These are phyloP conservation scores for Hydropsyche tenuis DNA, from an alignment of 1,140 invertebrate species.

Conservation along the genomic window DNA sequence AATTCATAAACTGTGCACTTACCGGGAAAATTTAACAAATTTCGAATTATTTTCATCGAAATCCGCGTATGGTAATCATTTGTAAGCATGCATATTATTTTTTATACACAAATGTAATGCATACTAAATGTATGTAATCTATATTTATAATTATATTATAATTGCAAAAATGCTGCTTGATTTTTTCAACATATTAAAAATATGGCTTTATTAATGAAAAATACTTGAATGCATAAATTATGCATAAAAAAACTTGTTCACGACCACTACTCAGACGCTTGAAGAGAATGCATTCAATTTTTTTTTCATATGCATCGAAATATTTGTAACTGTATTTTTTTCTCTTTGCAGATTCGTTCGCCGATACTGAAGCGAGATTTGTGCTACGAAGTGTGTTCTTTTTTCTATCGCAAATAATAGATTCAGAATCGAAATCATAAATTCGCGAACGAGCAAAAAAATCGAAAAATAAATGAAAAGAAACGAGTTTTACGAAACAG, in stretches of 20 bases:
- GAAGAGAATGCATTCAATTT: too few species aligned
- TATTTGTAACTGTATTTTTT: too few species aligned
- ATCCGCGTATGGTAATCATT: not conserved
- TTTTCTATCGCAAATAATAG: too few species aligned
- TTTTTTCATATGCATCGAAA: too few species aligned
- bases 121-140: too few species aligned
- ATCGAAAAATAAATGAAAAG: not conserved
- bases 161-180: not conserved
- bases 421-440: too few species aligned
- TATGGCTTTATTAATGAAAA: conserved; percentile 21
- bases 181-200: not conserved
- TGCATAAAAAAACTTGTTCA: not conserved
- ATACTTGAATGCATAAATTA: not conserved
- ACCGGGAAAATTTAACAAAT: too few species aligned
- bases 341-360: too few species aligned
- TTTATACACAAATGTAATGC: not conserved
- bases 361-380: too few species aligned
- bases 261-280: not conserved
- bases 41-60: too few species aligned
- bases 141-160: not conserved
- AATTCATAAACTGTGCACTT: too few species aligned
- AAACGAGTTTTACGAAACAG: not conserved
- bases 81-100: not conserved
- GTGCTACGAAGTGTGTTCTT: too few species aligned
- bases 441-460: not conserved